These are phyloP conservation scores for Oncorhynchus nerka DNA, from an alignment of 2,113 vertebrate genomes.

Conservation along the genomic window DNA sequence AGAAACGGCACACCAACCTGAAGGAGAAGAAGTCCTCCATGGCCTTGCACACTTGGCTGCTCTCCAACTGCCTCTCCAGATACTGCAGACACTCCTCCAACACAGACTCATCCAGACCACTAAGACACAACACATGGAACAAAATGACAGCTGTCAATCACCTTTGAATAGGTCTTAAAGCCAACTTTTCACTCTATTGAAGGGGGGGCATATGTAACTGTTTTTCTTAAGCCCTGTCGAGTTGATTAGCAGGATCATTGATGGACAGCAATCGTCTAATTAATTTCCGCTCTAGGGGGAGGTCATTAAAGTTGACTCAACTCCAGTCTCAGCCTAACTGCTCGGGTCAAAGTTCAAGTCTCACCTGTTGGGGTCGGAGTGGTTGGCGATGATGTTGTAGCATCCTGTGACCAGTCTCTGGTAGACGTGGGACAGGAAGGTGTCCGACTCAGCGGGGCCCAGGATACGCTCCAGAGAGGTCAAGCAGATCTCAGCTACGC, in stretches of 20 bases:
- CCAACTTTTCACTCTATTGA: too few species aligned
- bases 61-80: constrained; percentile 95
- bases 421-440: constrained; percentile 91
- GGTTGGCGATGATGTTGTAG: constrained; percentile 93
- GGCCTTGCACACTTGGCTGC: constrained; percentile 91
- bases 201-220: too few species aligned
- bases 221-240: too few species aligned
- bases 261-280: too few species aligned
- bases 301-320: too few species aligned
- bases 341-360: too few species aligned
- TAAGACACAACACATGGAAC: constrained; percentile 46
- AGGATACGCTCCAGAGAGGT: constrained; percentile 92
- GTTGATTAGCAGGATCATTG: too few species aligned
- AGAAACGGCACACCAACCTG: constrained; percentile 47
- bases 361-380: constrained; percentile 91
- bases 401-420: constrained; percentile 92
- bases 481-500: constrained; percentile 91
- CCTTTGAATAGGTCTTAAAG: too few species aligned
- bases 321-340: too few species aligned
- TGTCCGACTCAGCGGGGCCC: constrained; percentile 91
- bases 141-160: neutral
- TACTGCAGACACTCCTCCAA: constrained; percentile 96
- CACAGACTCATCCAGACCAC: constrained; percentile 93
- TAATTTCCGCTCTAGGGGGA: too few species aligned
- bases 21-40: constrained; percentile 99